phyloP scores from a whole-genome alignment of 2,888 invertebrate species.

The Isoperla grammatica region DNA sequence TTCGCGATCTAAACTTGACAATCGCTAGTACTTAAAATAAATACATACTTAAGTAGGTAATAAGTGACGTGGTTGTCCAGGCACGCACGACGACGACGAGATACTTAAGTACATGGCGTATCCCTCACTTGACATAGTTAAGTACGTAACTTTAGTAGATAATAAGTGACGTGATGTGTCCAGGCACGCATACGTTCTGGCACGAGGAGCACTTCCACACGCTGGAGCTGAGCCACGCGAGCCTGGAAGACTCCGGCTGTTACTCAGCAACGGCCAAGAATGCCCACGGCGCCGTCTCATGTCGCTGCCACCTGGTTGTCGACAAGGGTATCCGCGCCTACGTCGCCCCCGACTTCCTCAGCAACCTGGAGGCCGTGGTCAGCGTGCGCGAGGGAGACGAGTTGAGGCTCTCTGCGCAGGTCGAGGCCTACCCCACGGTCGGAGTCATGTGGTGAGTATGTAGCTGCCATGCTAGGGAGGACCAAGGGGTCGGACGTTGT shows the following conservation, averaged over 20 bases:
- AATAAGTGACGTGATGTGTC: too few relatives aligned
- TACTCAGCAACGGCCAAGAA: constrained; percentile 74
- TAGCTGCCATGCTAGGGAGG: too few relatives aligned
- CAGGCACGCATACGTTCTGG: constrained; percentile 55
- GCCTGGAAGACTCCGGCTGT: constrained; percentile 70
- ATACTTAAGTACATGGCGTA: too few relatives aligned
- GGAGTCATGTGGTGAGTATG: constrained; percentile 67
- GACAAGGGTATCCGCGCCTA: constrained; percentile 80
- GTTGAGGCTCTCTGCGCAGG: constrained; percentile 52
- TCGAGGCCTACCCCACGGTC: constrained; percentile 64
- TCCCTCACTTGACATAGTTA: too few relatives aligned
- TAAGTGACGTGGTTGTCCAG: too few relatives aligned
- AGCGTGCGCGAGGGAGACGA: constrained; percentile 55
- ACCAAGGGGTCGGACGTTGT: too few relatives aligned
- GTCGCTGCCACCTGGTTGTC: constrained; percentile 67
- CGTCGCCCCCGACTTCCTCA: constrained; percentile 70
- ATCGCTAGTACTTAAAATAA: too few relatives aligned
- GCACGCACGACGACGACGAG: too few relatives aligned
- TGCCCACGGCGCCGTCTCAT: constrained; percentile 73
- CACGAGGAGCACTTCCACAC: constrained; percentile 78
- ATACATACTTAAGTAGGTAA: too few relatives aligned
- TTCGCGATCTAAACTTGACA: too few relatives aligned
- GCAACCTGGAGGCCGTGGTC: constrained; percentile 60
- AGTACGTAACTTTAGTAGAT: too few relatives aligned
- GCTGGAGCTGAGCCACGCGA: constrained; percentile 73